Percentiles rank a stretch among this genome's conserved stretches.
Evolutionary conservation across 2,113 vertebrate species (phyloP).

Genomic region (Monopterus albus): DNA sequence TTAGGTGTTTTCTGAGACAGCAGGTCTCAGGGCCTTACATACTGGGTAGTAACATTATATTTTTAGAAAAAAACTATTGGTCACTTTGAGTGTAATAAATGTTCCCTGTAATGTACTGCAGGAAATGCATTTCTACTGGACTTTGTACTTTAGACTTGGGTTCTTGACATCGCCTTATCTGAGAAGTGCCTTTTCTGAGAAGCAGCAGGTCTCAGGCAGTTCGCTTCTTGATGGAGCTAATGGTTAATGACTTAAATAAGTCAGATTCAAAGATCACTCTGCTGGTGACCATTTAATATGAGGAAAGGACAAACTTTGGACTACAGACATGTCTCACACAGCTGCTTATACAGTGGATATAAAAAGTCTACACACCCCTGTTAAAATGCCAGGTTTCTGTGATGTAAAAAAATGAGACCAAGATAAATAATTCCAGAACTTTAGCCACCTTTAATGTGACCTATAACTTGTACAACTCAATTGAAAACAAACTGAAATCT

Average conservation of each 20-base stretch:
- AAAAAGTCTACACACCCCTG: no score
- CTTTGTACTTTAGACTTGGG: constrained; percentile 44
- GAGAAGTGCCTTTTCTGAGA: constrained; percentile 21
- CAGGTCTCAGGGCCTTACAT: neutral
- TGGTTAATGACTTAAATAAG: constrained; percentile 50
- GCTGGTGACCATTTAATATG: constrained; percentile 33
- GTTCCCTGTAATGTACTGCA: constrained; percentile 1
- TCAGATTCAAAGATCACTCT: constrained; percentile 39
- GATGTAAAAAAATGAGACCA: no score
- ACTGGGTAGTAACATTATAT: neutral
- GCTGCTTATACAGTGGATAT: constrained; percentile 4
- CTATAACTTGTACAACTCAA: no score
- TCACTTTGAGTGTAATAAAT: neutral
- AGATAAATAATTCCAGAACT: no score
- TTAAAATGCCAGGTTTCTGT: no score
- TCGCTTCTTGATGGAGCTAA: constrained; percentile 34
- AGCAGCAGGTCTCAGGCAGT: neutral
- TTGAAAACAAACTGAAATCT: no score
- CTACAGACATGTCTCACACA: neutral
- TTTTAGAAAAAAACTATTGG: neutral
- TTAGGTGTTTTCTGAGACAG: neutral
- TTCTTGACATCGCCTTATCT: constrained; percentile 16
- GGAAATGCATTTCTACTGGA: neutral
- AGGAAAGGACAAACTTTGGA: constrained; percentile 25
- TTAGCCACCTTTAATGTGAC: no score